A percentile compares a stretch with the other conserved stretches of the same genome.
These are phyloP conservation scores for Minunthozetes semirufus DNA, from an alignment of 2,888 invertebrate species.

Conservation along the genomic window DNA sequence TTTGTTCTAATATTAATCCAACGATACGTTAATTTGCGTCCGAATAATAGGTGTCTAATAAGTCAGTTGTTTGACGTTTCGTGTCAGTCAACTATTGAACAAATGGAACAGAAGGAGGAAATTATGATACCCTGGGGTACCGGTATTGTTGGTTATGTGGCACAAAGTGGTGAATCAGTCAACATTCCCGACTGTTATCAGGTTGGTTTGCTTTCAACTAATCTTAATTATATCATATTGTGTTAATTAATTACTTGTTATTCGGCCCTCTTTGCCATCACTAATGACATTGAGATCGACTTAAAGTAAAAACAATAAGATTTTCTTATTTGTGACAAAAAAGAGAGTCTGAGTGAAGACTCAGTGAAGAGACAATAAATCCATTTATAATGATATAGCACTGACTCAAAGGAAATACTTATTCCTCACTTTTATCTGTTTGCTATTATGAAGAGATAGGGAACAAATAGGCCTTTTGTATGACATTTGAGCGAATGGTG, in stretches of 20 bases:
- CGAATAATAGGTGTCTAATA: conserved; percentile 51
- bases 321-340: background rate
- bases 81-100: conserved; percentile 80
- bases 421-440: background rate
- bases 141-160: conserved; percentile 90
- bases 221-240: background rate
- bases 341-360: background rate
- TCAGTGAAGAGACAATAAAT: background rate
- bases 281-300: background rate
- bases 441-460: conserved; percentile 5
- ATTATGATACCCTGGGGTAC: conserved; percentile 90
- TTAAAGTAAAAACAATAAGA: background rate
- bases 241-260: too few species aligned
- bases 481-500: background rate
- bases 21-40: background rate
- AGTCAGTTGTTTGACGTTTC: conserved; percentile 82
- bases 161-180: conserved; percentile 81
- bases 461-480: background rate
- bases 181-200: conserved; percentile 94
- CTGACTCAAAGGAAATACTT: conserved; percentile 9
- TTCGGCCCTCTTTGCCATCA: too few species aligned
- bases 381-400: conserved; percentile 7
- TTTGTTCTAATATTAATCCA: too few species aligned
- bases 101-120: conserved; percentile 86
- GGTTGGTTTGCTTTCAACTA: background rate